phyloP scores from a whole-genome alignment of 2,797 vertebrate species.

The Neoniphon sammara region DNA sequence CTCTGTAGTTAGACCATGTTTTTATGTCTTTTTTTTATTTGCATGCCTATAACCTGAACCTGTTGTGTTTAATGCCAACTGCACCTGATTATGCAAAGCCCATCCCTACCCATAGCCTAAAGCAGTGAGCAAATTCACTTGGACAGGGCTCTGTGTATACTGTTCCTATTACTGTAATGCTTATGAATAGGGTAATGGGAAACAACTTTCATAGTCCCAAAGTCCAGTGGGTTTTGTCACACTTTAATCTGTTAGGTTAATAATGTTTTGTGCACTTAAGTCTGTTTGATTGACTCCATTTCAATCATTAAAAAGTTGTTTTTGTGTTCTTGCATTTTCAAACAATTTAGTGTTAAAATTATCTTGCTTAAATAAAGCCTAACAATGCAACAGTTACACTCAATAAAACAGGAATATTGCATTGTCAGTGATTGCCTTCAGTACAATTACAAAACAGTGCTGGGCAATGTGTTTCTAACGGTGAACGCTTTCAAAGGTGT shows the following conservation, averaged over 20 bases:
- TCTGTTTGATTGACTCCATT: not conserved
- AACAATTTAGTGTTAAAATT: not conserved
- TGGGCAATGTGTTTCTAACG: not conserved
- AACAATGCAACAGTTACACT: slow-evolving; percentile 1
- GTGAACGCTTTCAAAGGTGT: slow-evolving; percentile 34
- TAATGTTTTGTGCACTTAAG: not conserved
- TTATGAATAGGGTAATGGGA: not conserved
- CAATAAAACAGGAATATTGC: slow-evolving; percentile 6
- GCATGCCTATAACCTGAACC: slow-evolving; percentile 21
- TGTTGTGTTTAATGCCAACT: slow-evolving; percentile 29
- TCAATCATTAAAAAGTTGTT: slow-evolving; percentile 4
- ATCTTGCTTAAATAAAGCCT: not conserved
- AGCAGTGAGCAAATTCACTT: slow-evolving; percentile 17
- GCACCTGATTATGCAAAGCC: slow-evolving; percentile 31
- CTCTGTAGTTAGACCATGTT: slow-evolving; percentile 49
- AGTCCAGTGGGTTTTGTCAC: not conserved
- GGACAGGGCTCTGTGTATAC: slow-evolving; percentile 4
- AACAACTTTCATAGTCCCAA: not conserved
- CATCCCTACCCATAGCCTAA: not conserved
- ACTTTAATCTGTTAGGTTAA: not conserved
- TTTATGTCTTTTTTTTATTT: slow-evolving; percentile 36
- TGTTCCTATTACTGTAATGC: not conserved
- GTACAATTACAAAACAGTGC: slow-evolving; percentile 1
- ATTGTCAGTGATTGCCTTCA: slow-evolving; percentile 7
- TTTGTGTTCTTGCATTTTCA: not conserved